These are phyloP conservation scores for Seriola rivoliana DNA, from an alignment of 2,113 vertebrate genomes.

Conservation along the genomic window DNA sequence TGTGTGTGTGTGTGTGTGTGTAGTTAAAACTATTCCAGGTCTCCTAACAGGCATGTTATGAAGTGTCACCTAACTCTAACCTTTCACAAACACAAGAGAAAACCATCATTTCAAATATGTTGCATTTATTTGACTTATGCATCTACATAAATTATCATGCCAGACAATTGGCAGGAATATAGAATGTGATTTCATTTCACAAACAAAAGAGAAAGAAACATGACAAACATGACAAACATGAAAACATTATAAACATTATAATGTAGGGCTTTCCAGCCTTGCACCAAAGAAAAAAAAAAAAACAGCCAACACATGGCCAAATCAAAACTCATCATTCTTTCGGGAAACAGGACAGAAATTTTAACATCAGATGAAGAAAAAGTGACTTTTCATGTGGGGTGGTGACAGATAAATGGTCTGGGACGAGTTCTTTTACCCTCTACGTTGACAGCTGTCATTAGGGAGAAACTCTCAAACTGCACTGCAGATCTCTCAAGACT, in stretches of 20 bases:
- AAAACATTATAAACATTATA: neutral
- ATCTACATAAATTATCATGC: conserved; percentile 66
- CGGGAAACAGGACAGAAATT: neutral
- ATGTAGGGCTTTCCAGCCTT: conserved; percentile 9
- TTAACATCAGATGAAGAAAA: neutral
- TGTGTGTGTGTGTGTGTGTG: neutral
- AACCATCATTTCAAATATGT: conserved; percentile 27
- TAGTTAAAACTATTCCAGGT: conserved; percentile 2
- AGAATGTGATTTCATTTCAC: conserved; percentile 38
- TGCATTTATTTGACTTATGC: conserved; percentile 62
- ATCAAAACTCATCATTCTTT: conserved; percentile 16
- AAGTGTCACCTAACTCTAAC: neutral
- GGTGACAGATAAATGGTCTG: conserved; percentile 16
- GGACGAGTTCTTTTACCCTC: neutral
- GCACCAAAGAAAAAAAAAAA: neutral
- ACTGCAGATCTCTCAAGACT: neutral
- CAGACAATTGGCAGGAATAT: conserved; percentile 57
- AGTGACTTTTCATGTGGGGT: conserved; percentile 2
- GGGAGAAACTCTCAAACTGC: neutral
- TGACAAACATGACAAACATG: conserved; percentile 1
- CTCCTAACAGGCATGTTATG: neutral
- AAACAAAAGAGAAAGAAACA: conserved; percentile 26
- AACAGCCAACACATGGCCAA: neutral
- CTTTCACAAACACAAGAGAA: conserved; percentile 5
- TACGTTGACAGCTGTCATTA: neutral